These are phyloP conservation scores for Geococcyx californianus DNA, from an alignment of 2,113 vertebrate genomes.

Conservation along the genomic window DNA sequence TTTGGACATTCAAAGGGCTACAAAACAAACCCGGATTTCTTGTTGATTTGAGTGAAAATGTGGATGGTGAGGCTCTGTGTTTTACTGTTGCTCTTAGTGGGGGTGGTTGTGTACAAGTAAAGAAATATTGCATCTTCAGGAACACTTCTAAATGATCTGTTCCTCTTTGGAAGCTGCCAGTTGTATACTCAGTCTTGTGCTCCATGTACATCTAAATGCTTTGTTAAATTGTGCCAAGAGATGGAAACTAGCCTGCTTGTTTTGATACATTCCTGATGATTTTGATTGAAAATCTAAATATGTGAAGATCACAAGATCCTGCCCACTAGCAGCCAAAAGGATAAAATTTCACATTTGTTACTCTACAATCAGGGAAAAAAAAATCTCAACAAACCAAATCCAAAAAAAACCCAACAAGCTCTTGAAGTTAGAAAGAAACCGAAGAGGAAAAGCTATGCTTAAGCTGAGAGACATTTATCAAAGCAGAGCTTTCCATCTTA, in stretches of 20 bases:
- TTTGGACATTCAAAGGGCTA: neutral
- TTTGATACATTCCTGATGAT: constrained; percentile 9
- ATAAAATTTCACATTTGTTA: neutral
- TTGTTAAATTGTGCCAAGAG: neutral
- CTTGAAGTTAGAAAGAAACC: neutral
- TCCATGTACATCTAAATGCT: neutral
- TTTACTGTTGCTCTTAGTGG: neutral
- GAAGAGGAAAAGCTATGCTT: neutral
- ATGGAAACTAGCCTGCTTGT: neutral
- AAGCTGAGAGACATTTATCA: neutral
- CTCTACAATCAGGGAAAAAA: neutral
- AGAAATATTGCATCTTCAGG: neutral
- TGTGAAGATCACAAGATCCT: constrained; percentile 11
- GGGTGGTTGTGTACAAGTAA: neutral
- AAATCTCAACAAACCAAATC: neutral
- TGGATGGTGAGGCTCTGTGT: neutral
- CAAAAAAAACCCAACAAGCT: neutral
- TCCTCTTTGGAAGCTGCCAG: neutral
- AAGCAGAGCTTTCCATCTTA: neutral
- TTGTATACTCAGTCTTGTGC: neutral
- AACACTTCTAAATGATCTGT: neutral
- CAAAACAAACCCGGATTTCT: neutral
- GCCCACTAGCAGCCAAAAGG: neutral
- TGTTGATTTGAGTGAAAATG: neutral
- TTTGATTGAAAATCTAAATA: neutral